These are phyloP conservation scores for Microchirus variegatus DNA, from an alignment of 2,797 vertebrate genomes.

Conservation along the genomic window DNA sequence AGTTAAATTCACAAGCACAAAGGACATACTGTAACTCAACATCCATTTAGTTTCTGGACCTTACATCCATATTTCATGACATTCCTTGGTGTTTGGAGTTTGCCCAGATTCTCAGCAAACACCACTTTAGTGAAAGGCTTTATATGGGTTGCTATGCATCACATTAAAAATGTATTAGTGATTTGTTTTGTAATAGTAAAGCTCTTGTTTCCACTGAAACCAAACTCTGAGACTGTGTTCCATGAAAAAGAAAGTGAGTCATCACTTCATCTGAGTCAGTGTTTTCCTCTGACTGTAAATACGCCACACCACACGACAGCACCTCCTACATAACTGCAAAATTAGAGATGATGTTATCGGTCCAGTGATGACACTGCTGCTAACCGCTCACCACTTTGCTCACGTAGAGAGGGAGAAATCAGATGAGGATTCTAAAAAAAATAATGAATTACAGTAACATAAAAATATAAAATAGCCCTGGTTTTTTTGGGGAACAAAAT, in stretches of 20 bases:
- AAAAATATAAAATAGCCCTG: too few species aligned
- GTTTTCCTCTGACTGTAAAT: conserved; percentile 61
- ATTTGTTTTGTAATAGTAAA: conserved; percentile 5
- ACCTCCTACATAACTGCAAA: conserved; percentile 45
- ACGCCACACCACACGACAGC: conserved; percentile 32
- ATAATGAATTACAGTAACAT: background rate
- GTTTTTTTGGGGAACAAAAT: too few species aligned
- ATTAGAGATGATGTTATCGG: conserved; percentile 26
- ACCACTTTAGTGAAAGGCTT: too few species aligned
- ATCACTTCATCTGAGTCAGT: conserved; percentile 58
- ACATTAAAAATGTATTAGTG: background rate
- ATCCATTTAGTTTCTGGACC: too few species aligned
- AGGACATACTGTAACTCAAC: background rate
- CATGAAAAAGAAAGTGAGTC: conserved; percentile 58
- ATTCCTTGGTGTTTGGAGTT: background rate
- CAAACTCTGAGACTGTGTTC: conserved; percentile 2
- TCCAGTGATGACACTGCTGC: background rate
- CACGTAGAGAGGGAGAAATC: background rate
- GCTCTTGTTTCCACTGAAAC: conserved; percentile 34
- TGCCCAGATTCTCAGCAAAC: background rate
- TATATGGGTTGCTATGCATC: too few species aligned
- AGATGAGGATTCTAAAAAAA: background rate
- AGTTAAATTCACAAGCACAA: background rate
- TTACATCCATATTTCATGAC: background rate
- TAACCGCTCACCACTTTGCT: background rate